Evolutionary conservation across 2,888 invertebrate genomes (phyloP).

Genomic region (Archaeoteleia sp.): DNA sequence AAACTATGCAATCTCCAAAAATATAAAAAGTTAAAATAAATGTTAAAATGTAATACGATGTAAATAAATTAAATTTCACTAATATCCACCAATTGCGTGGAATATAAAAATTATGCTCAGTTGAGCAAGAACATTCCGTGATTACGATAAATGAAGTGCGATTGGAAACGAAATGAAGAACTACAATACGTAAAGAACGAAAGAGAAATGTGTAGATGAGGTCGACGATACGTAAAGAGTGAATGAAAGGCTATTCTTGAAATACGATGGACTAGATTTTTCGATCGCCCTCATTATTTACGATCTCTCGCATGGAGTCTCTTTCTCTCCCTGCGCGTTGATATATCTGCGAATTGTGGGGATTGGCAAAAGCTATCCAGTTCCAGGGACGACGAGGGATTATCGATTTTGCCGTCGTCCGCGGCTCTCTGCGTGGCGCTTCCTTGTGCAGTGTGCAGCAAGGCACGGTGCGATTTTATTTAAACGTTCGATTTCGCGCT

Average conservation of each 20-base stretch:
- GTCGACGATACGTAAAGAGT: constrained; percentile 7
- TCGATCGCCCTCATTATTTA: constrained; percentile 36
- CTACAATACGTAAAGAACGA: neutral
- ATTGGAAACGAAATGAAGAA: constrained; percentile 9
- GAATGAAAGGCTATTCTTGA: constrained; percentile 15
- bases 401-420: constrained; percentile 57
- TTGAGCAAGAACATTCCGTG: too few species aligned
- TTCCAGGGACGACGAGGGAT: constrained; percentile 51
- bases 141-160: constrained; percentile 26
- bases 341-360: constrained; percentile 17
- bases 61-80: too few species aligned
- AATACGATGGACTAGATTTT: constrained; percentile 29
- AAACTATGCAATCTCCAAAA: too few species aligned
- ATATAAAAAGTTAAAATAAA: too few species aligned
- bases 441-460: constrained; percentile 26
- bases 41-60: too few species aligned
- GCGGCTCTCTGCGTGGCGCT: constrained; percentile 15
- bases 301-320: constrained; percentile 14
- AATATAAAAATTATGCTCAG: too few species aligned
- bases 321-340: neutral
- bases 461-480: constrained; percentile 49
- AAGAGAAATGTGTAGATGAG: constrained; percentile 17
- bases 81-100: too few species aligned
- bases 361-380: constrained; percentile 50
- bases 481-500: constrained; percentile 53